These are phyloP conservation scores for Dioctria linearis DNA, from an alignment of 2,888 invertebrate species.

Conservation along the genomic window DNA sequence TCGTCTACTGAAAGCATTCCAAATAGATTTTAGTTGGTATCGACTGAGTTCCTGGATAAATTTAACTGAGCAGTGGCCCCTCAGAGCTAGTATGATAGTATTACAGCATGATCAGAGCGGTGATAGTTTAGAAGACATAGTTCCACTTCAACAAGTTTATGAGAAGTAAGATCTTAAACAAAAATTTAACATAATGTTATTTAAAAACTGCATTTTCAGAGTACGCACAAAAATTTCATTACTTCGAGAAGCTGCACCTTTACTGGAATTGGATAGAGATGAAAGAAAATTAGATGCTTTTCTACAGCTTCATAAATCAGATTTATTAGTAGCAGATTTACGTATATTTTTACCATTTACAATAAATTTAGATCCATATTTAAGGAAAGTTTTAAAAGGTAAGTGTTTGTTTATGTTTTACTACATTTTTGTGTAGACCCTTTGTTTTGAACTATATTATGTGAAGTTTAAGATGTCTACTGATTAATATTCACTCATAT, in stretches of 20 bases:
- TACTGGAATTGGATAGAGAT: slow-evolving; percentile 94
- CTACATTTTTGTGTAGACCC: too few species aligned
- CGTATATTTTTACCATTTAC: slow-evolving; percentile 98
- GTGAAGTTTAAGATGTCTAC: too few species aligned
- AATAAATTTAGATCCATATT: slow-evolving; percentile 97
- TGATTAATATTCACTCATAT: too few species aligned
- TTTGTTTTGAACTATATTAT: too few species aligned
- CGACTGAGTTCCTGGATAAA: slow-evolving; percentile 98
- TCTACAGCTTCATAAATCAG: slow-evolving; percentile 88
- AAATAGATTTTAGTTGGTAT: slow-evolving; percentile 99
- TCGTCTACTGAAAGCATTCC: slow-evolving; percentile 96
- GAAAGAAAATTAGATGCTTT: slow-evolving; percentile 96
- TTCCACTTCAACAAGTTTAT: slow-evolving; percentile 90
- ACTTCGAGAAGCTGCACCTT: slow-evolving; percentile 88
- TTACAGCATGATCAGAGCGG: slow-evolving; percentile 93
- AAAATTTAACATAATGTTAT: not conserved
- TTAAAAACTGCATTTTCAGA: slow-evolving; percentile 70
- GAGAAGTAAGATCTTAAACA: slow-evolving; percentile 81
- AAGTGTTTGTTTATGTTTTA: slow-evolving; percentile 58
- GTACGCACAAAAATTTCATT: slow-evolving; percentile 86
- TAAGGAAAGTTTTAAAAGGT: slow-evolving; percentile 97
- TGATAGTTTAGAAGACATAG: slow-evolving; percentile 87
- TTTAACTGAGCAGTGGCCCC: slow-evolving; percentile 99
- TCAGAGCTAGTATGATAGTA: slow-evolving; percentile 97
- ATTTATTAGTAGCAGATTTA: slow-evolving; percentile 88